Conservation (phyloP, 2,113 vertebrate genomes). For the Chionis minor region DNA sequence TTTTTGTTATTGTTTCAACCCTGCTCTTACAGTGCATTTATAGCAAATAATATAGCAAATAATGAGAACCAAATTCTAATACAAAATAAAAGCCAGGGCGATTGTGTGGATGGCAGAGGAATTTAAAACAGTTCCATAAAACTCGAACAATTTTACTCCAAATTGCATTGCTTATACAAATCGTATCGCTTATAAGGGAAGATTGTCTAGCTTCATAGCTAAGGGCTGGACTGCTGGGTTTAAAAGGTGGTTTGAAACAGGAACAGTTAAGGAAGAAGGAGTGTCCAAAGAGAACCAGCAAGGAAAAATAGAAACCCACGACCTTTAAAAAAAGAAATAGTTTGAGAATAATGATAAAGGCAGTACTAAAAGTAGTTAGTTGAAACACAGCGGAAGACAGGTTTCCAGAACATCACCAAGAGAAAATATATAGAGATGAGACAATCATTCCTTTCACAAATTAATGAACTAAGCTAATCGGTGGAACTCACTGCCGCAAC, state of each 20-base stretch:
- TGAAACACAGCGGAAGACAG: neutral
- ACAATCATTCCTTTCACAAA: neutral
- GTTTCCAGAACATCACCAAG: neutral
- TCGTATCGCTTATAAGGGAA: neutral
- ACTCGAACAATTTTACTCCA: neutral
- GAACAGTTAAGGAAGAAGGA: neutral
- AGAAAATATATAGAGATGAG: neutral
- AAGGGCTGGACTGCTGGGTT: neutral
- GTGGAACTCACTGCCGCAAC: neutral
- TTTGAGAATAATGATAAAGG: neutral
- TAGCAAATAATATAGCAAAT: slow-evolving; percentile 25
- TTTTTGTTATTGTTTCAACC: slow-evolving; percentile 16
- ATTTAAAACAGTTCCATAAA: slow-evolving; percentile 19
- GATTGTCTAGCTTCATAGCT: neutral
- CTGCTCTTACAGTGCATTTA: neutral
- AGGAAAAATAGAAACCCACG: neutral
- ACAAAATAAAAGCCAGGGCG: neutral
- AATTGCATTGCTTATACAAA: neutral
- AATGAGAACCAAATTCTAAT: neutral
- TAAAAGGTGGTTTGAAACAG: neutral
- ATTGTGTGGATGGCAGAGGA: slow-evolving; percentile 14
- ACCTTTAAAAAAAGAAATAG: neutral
- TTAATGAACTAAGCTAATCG: neutral
- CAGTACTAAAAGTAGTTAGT: neutral
- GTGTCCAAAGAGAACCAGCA: neutral